These are phyloP conservation scores for Brachystomella parvula DNA, from an alignment of 1,140 invertebrate species.

Conservation along the genomic window DNA sequence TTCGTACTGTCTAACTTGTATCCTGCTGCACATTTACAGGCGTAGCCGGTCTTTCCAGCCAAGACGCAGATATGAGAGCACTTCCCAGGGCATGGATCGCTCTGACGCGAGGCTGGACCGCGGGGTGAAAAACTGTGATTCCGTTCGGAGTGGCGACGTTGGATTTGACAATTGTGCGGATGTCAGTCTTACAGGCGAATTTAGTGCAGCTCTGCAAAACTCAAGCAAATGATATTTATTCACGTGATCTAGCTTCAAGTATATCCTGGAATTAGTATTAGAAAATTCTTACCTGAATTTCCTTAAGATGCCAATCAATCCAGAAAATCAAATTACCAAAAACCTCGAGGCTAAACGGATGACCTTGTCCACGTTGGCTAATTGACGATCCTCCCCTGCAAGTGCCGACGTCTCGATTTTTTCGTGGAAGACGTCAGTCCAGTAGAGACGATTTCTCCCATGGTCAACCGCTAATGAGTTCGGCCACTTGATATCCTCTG, in stretches of 20 bases:
- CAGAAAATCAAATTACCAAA: constrained; percentile 83
- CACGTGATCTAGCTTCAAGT: neutral
- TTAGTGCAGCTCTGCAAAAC: constrained; percentile 38
- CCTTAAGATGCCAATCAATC: constrained; percentile 60
- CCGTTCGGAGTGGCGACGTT: constrained; percentile 34
- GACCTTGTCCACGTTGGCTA: constrained; percentile 33
- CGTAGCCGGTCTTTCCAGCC: constrained; percentile 50
- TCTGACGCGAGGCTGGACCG: constrained; percentile 24
- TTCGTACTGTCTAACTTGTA: constrained; percentile 50
- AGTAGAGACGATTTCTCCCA: constrained; percentile 58
- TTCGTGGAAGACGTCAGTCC: constrained; percentile 73
- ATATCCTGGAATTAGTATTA: neutral
- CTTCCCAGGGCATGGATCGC: constrained; percentile 60
- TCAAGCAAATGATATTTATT: neutral
- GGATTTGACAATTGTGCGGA: neutral
- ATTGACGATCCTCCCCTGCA: constrained; percentile 60
- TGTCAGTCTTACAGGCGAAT: constrained; percentile 43
- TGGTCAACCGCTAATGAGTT: constrained; percentile 48
- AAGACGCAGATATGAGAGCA: constrained; percentile 78
- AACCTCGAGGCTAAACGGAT: constrained; percentile 73
- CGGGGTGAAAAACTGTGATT: constrained; percentile 43
- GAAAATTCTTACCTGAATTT: constrained; percentile 40
- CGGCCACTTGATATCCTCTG: constrained; percentile 57
- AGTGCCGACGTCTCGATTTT: constrained; percentile 73
- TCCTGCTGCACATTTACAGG: constrained; percentile 70